Evolutionary conservation across 2,113 vertebrate genomes (phyloP).

Genomic region (Arizona elegans): DNA sequence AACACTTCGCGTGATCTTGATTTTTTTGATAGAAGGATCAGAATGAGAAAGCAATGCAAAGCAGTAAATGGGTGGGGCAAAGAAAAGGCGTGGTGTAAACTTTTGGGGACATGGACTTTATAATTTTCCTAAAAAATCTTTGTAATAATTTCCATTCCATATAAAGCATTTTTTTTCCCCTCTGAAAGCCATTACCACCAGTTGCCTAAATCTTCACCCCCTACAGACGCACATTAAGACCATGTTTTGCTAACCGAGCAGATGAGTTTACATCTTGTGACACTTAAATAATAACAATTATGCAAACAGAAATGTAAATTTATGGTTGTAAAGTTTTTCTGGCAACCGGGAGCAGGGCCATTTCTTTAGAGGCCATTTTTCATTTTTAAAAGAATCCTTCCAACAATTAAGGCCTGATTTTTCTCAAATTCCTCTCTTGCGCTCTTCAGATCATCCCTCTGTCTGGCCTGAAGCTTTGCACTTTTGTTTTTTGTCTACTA

Average conservation of each 20-base stretch:
- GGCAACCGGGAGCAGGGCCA: not conserved
- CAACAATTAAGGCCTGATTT: not conserved
- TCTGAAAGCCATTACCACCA: not conserved
- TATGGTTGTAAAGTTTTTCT: not conserved
- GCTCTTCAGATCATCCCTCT: not conserved
- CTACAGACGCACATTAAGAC: not conserved
- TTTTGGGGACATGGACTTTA: not conserved
- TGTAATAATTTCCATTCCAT: conserved; percentile 15
- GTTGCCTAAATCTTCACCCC: not conserved
- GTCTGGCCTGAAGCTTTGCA: not conserved
- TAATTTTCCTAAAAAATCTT: conserved; percentile 11
- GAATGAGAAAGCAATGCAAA: not conserved
- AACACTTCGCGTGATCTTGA: not conserved
- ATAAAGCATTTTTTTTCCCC: not conserved
- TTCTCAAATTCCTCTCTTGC: not conserved
- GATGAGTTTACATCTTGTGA: conserved; percentile 22
- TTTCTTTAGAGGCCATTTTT: not conserved
- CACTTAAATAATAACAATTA: conserved; percentile 1
- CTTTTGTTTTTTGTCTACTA: not conserved
- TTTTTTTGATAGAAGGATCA: not conserved
- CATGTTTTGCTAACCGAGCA: conserved; percentile 21
- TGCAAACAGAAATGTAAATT: not conserved
- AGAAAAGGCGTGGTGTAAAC: not conserved
- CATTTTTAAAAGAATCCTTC: not conserved
- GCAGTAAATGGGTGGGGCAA: not conserved